Evolutionary conservation across 2,797 vertebrate genomes (phyloP), one percentile per base, ranked within the genome.

Genomic region (Nyctibius grandis): DNA sequence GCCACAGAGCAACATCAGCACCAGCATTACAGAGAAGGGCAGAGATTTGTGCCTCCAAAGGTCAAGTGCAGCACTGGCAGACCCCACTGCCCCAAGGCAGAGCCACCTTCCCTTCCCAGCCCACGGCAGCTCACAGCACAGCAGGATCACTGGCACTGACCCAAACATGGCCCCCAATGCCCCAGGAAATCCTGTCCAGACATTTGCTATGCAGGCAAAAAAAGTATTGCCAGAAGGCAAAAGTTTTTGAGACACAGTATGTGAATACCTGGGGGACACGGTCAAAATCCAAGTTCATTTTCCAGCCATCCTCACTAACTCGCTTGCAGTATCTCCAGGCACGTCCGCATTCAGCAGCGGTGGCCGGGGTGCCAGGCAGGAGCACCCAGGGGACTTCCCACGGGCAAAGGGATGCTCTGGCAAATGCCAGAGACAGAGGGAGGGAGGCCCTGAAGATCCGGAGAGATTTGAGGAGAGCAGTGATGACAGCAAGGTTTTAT

Each of bases 261-360:
- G 56, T 61, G 74, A 70, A 54, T 16, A 36, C 13, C 15, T 20
- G 54, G 53, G 33, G 51, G 11, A 34, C 31, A 28, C 0, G 11
- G 47, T 18, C 17, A 50, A 57, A 81, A 61, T 10, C 23, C 15
- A 38, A 50, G 57, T 20, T 57, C 34, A 5, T 33, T 45, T 51
- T 56, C 64, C 84, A 77, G 42, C 23, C 56, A 25, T 1, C 14
- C 61, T 79, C 34, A 22, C 15, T 40, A 22, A 34, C 53, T 56
- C 34, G 6, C 19, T 3, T 45, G 53, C 54, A 18, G 38, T 6
- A 45, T 36, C 45, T 61, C 61, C 56, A 31, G 56, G 31, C 31
- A 68, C 1, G 0, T 11, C 42, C 1, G 2, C 0, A 1, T 3
- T 25, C 19, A 25, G 76, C 40, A 38, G 31, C 0, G 5, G 31